Base-by-base conservation (phyloP, 2,797 vertebrate genomes). In the Enteromius viviparus region DNA sequence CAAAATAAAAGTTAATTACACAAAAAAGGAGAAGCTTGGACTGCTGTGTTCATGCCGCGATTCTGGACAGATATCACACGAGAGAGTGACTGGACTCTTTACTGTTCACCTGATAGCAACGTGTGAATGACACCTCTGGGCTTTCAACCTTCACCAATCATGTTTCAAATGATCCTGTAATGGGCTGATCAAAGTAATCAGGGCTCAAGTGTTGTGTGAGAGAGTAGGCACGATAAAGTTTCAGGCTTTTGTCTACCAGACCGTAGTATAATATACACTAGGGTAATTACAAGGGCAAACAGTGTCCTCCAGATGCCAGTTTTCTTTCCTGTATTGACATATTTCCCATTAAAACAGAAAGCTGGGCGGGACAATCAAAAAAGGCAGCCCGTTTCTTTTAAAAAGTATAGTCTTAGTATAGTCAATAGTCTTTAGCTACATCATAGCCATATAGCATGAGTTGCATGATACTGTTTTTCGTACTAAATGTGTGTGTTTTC, bases 81-180 rank as follows among this genome's bases (percentile, higher is more conserved):
- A 77, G 77, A 81, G 58, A 58, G 51, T 51, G 83, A 69, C 78
- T 84, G 66, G 55, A 58, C 53, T 81, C 76, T 80, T 53, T 58
- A 80, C 53, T 12, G 60, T 71, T 84, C 76, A 87, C 76, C 76
- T 80, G 81, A 88, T 84, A 84, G 79, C 78, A 77, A 85, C 58
- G 74, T 76, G 83, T 76, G 64, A 85, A 85, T 81, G 79, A 85
- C 76, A 85, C 81, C 55, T 47, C 69, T 85, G 80, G 8, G 80
- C 81, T 74, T 84, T 85, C 72, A 76, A 76, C 69, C 66, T 78
- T 76, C 78, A 78, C 78, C 79, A 87, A 78, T 80, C 70, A 49
- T 78, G 84, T 80, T 85, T 87, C 81, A 82, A 76, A 83, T 84
- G 76, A 85, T 86, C 53, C 23, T n/a, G 81, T 77, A 77, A 68